A percentile compares a stretch with the other conserved stretches of the same genome.
These are phyloP conservation scores for Spilogale gracilis DNA, from an alignment of 2,113 vertebrate genomes.

Conservation along the genomic window DNA sequence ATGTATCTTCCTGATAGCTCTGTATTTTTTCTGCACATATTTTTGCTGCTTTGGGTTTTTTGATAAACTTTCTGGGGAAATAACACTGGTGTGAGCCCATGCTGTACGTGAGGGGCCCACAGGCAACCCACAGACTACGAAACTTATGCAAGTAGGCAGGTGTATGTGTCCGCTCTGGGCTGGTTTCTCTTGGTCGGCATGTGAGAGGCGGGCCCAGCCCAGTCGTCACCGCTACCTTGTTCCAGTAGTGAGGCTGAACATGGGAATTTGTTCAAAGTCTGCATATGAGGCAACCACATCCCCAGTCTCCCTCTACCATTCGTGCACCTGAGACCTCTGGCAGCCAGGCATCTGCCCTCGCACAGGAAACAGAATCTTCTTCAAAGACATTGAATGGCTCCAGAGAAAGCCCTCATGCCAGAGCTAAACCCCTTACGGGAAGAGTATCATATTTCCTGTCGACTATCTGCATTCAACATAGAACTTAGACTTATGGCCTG, in stretches of 20 bases:
- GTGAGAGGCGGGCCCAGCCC: background rate
- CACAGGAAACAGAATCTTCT: background rate
- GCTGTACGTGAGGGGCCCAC: background rate
- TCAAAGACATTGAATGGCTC: background rate
- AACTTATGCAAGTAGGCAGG: background rate
- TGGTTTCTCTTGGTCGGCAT: background rate
- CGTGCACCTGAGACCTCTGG: background rate
- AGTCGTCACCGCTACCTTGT: background rate
- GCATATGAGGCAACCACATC: background rate
- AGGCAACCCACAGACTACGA: background rate
- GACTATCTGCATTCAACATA: background rate
- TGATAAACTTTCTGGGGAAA: background rate
- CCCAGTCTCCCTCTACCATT: background rate
- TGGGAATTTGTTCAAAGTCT: background rate
- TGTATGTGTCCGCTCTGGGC: background rate
- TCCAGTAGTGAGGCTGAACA: background rate
- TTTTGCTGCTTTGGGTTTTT: conserved; percentile 38
- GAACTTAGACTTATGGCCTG: background rate
- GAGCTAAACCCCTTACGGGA: background rate
- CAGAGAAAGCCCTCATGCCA: background rate
- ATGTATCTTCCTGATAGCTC: background rate
- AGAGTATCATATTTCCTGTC: background rate
- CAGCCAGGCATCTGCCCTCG: background rate
- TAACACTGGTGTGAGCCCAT: background rate
- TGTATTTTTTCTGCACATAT: background rate